Conservation (phyloP, 2,797 vertebrate species). For the Peromyscus attwateri region DNA sequence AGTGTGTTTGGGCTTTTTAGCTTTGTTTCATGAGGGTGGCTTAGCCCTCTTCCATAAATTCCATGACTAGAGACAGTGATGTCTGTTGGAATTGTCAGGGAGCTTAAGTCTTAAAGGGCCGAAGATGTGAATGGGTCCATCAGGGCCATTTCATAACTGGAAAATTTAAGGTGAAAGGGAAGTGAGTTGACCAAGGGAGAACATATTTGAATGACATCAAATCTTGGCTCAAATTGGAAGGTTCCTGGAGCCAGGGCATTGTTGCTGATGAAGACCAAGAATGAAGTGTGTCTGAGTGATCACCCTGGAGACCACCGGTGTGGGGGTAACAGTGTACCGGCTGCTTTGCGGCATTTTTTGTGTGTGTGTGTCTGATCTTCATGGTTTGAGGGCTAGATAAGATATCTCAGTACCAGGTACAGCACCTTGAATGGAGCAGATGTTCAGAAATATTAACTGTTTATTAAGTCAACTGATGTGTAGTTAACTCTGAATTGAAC, state of each 20-base stretch:
- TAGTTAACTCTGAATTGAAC: not conserved
- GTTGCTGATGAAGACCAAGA: not conserved
- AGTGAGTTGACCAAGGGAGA: constrained; percentile 22
- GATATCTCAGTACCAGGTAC: not conserved
- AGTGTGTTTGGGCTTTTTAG: not conserved
- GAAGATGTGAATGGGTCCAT: not conserved
- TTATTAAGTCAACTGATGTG: not conserved
- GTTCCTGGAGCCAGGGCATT: not conserved
- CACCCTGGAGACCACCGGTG: accelerated
- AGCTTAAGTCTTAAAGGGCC: not conserved
- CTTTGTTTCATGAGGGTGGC: not conserved
- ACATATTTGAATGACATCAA: not conserved
- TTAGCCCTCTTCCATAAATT: not conserved
- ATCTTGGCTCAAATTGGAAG: not conserved
- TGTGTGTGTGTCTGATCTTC: not conserved
- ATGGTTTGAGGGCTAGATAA: not conserved
- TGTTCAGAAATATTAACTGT: constrained; percentile 1
- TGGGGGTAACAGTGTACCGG: not conserved
- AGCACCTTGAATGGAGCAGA: not conserved
- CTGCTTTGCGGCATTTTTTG: not conserved
- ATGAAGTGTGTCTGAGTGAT: accelerated
- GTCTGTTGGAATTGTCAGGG: not conserved
- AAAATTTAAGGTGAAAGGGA: constrained; percentile 28
- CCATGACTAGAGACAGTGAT: not conserved
- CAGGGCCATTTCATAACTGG: not conserved